These are phyloP conservation scores for Mesorhabditis belari DNA, from an alignment of 2,888 invertebrate genomes.

Conservation along the genomic window DNA sequence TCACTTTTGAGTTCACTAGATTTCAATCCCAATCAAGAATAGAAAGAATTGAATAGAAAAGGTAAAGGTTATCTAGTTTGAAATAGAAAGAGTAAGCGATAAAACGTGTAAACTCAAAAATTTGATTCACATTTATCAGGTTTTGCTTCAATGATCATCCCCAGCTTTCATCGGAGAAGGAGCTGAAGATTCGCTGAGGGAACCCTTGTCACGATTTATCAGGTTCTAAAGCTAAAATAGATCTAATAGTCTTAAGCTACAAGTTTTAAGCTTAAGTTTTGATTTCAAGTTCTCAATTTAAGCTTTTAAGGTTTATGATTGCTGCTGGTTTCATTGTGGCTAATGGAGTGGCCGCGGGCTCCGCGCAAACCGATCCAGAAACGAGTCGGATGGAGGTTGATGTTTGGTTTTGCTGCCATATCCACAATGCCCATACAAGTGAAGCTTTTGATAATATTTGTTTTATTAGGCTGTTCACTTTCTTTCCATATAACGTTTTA, in stretches of 20 bases:
- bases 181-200: constrained; percentile 59
- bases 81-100: no score
- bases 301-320: constrained; percentile 35
- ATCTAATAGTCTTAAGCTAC: no score
- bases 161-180: constrained; percentile 61
- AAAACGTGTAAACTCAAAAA: no score
- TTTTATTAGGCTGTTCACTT: neutral
- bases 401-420: constrained; percentile 60
- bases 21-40: no score
- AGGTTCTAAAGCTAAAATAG: no score
- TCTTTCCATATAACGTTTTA: constrained; percentile 47
- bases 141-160: constrained; percentile 58
- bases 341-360: constrained; percentile 58
- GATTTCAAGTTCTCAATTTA: no score
- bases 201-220: constrained; percentile 56
- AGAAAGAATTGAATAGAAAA: no score
- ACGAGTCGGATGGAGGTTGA: constrained; percentile 60
- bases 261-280: constrained; percentile 59
- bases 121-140: constrained; percentile 22
- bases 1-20: no score
- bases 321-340: constrained; percentile 61
- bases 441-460: no score
- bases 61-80: no score
- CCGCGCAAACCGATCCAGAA: constrained; percentile 54
- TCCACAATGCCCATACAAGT: constrained; percentile 27